Conservation (phyloP, 92 coral and sea anemone genomes). For the Plumapathes pennacea region DNA sequence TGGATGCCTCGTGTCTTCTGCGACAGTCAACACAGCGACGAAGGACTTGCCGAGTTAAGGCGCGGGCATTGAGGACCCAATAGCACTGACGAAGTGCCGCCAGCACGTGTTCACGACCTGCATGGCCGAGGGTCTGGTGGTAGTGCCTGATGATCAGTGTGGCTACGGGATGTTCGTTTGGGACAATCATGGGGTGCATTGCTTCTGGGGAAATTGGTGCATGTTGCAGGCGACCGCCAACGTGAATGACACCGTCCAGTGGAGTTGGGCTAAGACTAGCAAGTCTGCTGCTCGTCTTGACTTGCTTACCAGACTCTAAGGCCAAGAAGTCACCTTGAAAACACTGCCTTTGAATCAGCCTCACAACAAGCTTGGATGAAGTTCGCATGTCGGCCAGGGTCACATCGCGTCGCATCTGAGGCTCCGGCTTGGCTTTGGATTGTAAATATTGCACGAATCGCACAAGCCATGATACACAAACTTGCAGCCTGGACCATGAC, state of each 20-base stretch:
- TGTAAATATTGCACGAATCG: conserved; percentile 13
- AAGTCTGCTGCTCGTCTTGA: neutral
- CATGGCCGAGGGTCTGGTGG: conserved; percentile 20
- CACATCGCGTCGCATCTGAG: neutral
- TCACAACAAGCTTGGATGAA: conserved; percentile 18
- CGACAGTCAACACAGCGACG: conserved; percentile 8
- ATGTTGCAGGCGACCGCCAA: conserved; percentile 31
- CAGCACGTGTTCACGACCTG: conserved; percentile 28
- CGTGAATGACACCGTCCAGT: conserved; percentile 11
- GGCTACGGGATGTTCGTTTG: conserved; percentile 23
- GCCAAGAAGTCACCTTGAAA: conserved; percentile 31
- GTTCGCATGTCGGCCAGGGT: conserved; percentile 12
- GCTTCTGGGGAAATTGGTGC: conserved; percentile 29
- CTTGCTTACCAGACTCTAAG: conserved; percentile 7
- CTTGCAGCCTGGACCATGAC: conserved; percentile 26
- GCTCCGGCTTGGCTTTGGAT: conserved; percentile 2
- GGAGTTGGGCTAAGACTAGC: conserved; percentile 10
- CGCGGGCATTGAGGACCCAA: conserved; percentile 17
- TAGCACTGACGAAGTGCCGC: conserved; percentile 8
- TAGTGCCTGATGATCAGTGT: conserved; percentile 8
- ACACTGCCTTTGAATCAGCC: conserved; percentile 13
- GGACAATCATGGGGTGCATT: conserved; percentile 28
- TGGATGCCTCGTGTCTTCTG: conserved; percentile 19
- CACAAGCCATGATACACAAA: conserved; percentile 29
- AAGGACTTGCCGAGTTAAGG: conserved; percentile 4